Conservation (phyloP, 2,888 invertebrate genomes). For the Oasisia sp. region DNA sequence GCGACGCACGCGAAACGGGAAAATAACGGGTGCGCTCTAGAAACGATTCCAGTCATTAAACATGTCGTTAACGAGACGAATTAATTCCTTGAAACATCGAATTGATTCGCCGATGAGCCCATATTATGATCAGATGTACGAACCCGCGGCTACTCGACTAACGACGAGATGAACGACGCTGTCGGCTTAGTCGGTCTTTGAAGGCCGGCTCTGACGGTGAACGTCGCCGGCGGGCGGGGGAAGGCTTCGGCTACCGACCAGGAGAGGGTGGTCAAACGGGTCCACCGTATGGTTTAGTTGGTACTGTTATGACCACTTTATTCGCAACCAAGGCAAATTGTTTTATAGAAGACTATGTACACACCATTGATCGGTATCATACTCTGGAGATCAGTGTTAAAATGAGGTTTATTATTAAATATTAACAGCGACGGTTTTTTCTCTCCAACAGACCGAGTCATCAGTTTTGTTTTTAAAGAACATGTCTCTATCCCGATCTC, state of each 20-base stretch:
- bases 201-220: neutral
- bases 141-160: neutral
- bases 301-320: too few relatives aligned
- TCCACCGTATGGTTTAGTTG: too few relatives aligned
- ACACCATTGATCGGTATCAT: too few relatives aligned
- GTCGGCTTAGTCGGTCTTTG: neutral
- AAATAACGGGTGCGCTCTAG: neutral
- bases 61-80: neutral
- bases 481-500: too few relatives aligned
- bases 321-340: too few relatives aligned
- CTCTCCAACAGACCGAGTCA: too few relatives aligned
- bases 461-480: too few relatives aligned
- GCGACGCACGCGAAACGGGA: neutral
- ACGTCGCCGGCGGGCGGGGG: neutral
- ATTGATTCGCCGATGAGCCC: slow-evolving; percentile 17
- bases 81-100: neutral
- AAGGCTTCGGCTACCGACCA: neutral
- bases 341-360: too few relatives aligned
- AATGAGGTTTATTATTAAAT: too few relatives aligned
- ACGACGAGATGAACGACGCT: neutral
- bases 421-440: too few relatives aligned
- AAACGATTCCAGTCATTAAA: slow-evolving; percentile 13
- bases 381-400: too few relatives aligned
- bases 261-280: neutral
- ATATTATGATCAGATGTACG: neutral